phyloP scores from a whole-genome alignment of 2,797 vertebrate genomes.

The Dicrostonyx torquatus region DNA sequence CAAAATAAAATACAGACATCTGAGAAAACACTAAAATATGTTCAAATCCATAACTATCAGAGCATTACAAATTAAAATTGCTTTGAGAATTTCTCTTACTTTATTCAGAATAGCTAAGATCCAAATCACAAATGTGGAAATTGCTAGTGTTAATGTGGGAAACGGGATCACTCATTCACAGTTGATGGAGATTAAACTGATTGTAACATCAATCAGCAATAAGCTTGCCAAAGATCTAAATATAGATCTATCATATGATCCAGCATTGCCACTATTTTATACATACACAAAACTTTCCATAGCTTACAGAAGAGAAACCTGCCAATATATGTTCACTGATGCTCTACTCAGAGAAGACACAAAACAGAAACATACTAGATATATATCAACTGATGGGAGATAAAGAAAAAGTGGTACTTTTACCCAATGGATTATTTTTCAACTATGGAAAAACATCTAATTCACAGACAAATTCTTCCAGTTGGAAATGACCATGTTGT shows the following conservation, averaged over 20 bases:
- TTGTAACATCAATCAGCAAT: background rate
- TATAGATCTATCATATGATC: background rate
- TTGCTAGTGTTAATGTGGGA: background rate
- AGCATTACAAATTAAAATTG: background rate
- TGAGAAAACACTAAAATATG: background rate
- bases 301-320: background rate
- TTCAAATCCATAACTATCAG: background rate
- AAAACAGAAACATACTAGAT: too few relatives aligned
- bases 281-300: background rate
- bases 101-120: background rate
- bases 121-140: background rate
- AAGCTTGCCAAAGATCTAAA: background rate
- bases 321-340: background rate
- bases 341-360: background rate
- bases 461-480: too few relatives aligned
- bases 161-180: background rate
- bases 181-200: background rate
- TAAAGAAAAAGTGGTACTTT: too few relatives aligned
- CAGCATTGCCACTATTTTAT: background rate
- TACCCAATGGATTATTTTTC: too few relatives aligned
- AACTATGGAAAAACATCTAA: too few relatives aligned
- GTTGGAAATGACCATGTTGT: too few relatives aligned
- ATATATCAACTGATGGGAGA: too few relatives aligned
- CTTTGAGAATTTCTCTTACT: background rate
- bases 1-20: background rate